phyloP scores from a whole-genome alignment of 2,888 invertebrate species.

The Ditylenchus weischeri region DNA sequence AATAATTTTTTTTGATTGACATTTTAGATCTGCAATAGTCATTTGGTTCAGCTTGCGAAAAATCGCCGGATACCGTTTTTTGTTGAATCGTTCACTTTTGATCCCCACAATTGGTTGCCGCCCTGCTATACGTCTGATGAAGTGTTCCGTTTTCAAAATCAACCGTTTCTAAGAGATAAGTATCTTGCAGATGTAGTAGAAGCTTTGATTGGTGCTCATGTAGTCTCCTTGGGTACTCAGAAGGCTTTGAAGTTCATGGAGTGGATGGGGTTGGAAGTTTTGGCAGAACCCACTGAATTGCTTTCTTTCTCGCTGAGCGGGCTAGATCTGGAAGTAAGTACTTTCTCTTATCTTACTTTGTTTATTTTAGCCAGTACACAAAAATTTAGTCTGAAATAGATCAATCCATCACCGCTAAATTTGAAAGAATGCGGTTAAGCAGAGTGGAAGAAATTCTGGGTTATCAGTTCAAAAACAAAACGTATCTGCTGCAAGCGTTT shows the following conservation, averaged over 20 bases:
- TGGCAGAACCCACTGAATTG: slow-evolving; percentile 23
- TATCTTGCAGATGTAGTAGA: slow-evolving; percentile 87
- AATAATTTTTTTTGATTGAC: too few species aligned
- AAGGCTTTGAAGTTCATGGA: slow-evolving; percentile 81
- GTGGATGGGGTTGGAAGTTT: slow-evolving; percentile 86
- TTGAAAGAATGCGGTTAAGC: slow-evolving; percentile 67
- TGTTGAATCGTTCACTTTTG: slow-evolving; percentile 97
- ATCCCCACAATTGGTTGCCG: slow-evolving; percentile 98
- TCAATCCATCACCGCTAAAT: not conserved
- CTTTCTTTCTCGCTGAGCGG: slow-evolving; percentile 33
- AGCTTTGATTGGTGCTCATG: slow-evolving; percentile 91
- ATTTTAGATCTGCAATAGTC: slow-evolving; percentile 83
- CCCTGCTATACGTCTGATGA: slow-evolving; percentile 73
- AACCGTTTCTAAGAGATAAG: slow-evolving; percentile 89
- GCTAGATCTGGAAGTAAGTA: not conserved
- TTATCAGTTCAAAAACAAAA: slow-evolving; percentile 93
- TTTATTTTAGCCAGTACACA: too few species aligned
- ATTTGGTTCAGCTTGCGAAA: slow-evolving; percentile 87
- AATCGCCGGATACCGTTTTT: slow-evolving; percentile 79
- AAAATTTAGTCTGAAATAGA: too few species aligned
- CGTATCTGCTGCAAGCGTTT: slow-evolving; percentile 88
- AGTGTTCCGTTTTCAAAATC: slow-evolving; percentile 65
- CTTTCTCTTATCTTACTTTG: too few species aligned
- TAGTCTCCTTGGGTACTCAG: slow-evolving; percentile 73
- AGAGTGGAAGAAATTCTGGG: slow-evolving; percentile 76